Conservation (phyloP, 2,797 vertebrate genomes). For the Tapirus indicus region DNA sequence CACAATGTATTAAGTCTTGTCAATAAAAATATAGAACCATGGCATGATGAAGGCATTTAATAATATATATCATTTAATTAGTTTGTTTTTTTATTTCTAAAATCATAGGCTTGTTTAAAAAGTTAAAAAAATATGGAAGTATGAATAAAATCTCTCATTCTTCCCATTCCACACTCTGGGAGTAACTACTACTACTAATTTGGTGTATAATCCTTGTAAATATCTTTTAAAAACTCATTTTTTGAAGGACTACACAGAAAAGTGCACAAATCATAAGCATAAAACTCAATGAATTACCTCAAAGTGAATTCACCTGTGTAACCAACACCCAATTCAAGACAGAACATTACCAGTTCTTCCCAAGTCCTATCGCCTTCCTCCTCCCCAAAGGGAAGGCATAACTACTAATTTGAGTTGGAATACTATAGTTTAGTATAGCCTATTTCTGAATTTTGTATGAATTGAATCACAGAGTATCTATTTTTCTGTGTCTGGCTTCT, state of each 20-base stretch:
- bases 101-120: not conserved
- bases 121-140: not conserved
- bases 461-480: not conserved
- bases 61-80: not conserved
- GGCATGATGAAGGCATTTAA: not conserved
- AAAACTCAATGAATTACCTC: not conserved
- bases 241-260: not conserved
- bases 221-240: constrained; percentile 20
- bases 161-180: not conserved
- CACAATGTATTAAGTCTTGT: not conserved
- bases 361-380: not conserved
- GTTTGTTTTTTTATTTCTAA: constrained; percentile 51
- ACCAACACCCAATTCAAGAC: not conserved
- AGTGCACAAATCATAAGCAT: not conserved
- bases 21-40: not conserved
- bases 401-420: not conserved
- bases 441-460: not conserved
- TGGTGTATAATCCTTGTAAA: not conserved
- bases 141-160: not conserved
- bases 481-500: not conserved
- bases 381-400: not conserved
- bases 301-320: not conserved
- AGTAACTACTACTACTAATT: constrained; percentile 30
- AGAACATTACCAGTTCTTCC: not conserved
- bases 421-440: not conserved